phyloP scores from a whole-genome alignment of 2,113 vertebrate genomes.

The Crotalus tigris region DNA sequence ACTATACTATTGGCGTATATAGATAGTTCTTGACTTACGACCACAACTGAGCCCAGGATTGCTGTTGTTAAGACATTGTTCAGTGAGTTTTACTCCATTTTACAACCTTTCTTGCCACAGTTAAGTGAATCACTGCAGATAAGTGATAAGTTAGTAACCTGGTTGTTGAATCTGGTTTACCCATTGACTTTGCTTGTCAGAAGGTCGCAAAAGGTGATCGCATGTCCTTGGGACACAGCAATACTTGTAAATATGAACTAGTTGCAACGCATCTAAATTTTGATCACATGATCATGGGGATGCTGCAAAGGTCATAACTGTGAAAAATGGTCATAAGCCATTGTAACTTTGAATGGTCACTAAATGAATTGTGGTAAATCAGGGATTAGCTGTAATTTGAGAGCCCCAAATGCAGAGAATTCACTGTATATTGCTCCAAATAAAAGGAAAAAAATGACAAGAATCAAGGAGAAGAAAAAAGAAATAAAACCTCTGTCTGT shows the following conservation, averaged over 20 bases:
- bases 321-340: not conserved
- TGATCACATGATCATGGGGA: not conserved
- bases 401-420: not conserved
- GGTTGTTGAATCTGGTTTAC: not conserved
- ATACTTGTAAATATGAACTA: not conserved
- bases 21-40: not conserved
- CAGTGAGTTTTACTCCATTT: too few relatives aligned
- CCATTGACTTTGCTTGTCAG: not conserved
- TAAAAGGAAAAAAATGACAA: not conserved
- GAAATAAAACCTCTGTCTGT: not conserved
- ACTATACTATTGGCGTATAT: not conserved
- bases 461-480: not conserved
- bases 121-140: too few relatives aligned
- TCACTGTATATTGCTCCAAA: not conserved
- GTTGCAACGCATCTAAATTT: not conserved
- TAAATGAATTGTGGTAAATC: not conserved
- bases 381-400: not conserved
- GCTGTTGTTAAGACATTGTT: not conserved
- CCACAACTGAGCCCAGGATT: not conserved
- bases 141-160: not conserved
- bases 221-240: not conserved
- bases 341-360: too few relatives aligned
- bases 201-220: not conserved
- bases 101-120: too few relatives aligned
- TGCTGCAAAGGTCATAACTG: not conserved